Evolutionary conservation across 2,888 invertebrate species (phyloP), one percentile per base, ranked within the genome.

Genomic region (Lapara coniferarum): DNA sequence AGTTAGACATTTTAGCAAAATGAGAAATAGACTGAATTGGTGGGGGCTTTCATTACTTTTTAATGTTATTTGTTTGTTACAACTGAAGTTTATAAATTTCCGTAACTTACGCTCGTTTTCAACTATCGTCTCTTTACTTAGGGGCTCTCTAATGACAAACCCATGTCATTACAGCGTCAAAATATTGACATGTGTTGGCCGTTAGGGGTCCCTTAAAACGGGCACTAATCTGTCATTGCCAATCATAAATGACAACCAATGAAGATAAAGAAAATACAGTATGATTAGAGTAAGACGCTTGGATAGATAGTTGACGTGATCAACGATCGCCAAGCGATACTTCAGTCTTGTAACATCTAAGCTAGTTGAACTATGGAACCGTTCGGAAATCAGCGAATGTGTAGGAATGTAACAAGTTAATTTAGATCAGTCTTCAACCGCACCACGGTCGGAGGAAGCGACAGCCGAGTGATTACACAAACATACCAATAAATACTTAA

Each of bases 381-480:
- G 73, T 77, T 76, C 74, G 73, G 75, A 77, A 75, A 70, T 73
- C 71, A 74, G 74, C 76, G 81, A 86, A 85, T 82, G 83, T 78
- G 78, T 73, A 83, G 91, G 91, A 92, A 92, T 92, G 92, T 92
- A 82, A 85, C 71, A 83, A 84, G 85, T 86, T 83, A 92, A 92
- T 93, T 93, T 92, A 90, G 92, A 90, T 93, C 93, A 93, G 93
- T 93, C 93, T 92, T 93, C 86, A 81, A 87, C 87, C 81, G 88
- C 88, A 87, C 87, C 81, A 88, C 88, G 88, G 88, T 87, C 86
- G 86, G 85, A 86, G 75, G 83, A 80, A 83, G 81, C 84, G 74
- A 80, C 71, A 83, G 85, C 84, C 86, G 85, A 88, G 84, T 80
- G 75, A 75, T 75, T 77, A 80, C 75, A 71, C 76, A 77, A 73